Evolutionary conservation across 2,113 vertebrate genomes (phyloP).

Genomic region (Microcebus lehilahytsara): DNA sequence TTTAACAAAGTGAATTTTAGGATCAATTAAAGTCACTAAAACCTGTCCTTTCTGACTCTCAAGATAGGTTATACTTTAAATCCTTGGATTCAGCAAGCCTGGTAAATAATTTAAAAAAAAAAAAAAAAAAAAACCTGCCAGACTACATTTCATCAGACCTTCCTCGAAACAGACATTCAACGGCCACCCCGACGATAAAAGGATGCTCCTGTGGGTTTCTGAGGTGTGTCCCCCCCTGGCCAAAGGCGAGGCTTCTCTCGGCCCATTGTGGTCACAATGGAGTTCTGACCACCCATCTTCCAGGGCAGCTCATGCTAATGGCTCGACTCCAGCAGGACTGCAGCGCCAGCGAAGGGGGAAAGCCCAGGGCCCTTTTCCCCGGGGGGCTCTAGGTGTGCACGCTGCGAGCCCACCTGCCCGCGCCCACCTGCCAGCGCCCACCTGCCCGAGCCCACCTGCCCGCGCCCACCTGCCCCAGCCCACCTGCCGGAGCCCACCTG

Average conservation of each 20-base stretch:
- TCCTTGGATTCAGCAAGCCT: neutral
- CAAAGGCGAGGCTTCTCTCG: rapidly evolving
- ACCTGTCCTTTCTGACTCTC: neutral
- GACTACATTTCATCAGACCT: neutral
- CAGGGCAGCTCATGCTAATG: neutral
- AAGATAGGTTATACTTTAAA: neutral
- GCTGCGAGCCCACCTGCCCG: too few relatives aligned
- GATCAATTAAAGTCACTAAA: neutral
- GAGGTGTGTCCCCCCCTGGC: neutral
- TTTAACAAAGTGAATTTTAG: neutral
- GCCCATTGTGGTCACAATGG: neutral
- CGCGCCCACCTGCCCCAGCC: too few relatives aligned
- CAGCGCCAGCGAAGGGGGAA: neutral
- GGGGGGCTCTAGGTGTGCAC: too few relatives aligned
- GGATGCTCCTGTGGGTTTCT: neutral
- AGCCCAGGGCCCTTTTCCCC: neutral
- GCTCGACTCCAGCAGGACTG: neutral
- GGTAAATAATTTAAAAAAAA: slow-evolving; percentile 53
- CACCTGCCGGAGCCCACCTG: too few relatives aligned
- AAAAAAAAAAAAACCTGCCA: slow-evolving; percentile 11
- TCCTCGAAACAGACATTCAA: neutral
- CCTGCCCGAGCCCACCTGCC: too few relatives aligned
- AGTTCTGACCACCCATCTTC: neutral
- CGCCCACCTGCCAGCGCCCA: too few relatives aligned
- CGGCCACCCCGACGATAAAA: neutral